A percentile compares a stretch with the other conserved stretches of the same genome.
Evolutionary conservation across 2,888 invertebrate genomes (phyloP).

Genomic region (Pristionchus japonicus): DNA sequence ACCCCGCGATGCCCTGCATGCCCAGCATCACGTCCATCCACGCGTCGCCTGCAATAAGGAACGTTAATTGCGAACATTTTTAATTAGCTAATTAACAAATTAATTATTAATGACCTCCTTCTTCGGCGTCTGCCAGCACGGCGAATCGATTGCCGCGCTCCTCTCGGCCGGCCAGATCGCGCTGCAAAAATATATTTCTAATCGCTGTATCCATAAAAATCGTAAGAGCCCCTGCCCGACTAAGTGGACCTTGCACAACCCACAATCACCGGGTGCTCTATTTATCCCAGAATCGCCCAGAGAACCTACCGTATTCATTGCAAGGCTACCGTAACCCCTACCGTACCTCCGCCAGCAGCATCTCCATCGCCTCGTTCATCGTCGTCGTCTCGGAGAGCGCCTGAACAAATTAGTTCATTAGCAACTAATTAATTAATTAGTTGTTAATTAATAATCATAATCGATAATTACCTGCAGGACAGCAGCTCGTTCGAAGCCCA

Average conservation of each 20-base stretch:
- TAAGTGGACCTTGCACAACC: neutral
- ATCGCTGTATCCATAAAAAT: neutral
- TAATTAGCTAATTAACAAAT: neutral
- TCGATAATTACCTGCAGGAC: neutral
- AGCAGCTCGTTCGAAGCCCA: slow-evolving; percentile 66
- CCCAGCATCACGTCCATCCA: slow-evolving; percentile 58
- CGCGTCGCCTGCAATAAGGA: slow-evolving; percentile 36
- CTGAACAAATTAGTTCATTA: slow-evolving; percentile 45
- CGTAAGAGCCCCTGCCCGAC: neutral
- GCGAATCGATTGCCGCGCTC: slow-evolving; percentile 52
- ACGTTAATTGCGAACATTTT: neutral
- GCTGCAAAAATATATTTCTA: neutral
- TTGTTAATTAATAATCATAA: too few species aligned
- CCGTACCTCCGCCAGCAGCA: slow-evolving; percentile 14
- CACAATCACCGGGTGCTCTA: neutral
- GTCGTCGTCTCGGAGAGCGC: slow-evolving; percentile 52
- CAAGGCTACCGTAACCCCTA: neutral
- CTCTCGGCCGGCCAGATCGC: slow-evolving; percentile 23
- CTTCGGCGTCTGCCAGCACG: slow-evolving; percentile 55
- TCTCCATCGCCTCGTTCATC: slow-evolving; percentile 43
- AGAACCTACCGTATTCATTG: neutral
- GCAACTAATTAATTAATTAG: too few species aligned
- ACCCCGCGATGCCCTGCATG: neutral
- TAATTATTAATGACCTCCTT: slow-evolving; percentile 48
- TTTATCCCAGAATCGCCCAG: neutral